These are phyloP conservation scores for Patiria pectinifera DNA, from an alignment of 53 echinoderm and acorn worm genomes.

Conservation along the genomic window DNA sequence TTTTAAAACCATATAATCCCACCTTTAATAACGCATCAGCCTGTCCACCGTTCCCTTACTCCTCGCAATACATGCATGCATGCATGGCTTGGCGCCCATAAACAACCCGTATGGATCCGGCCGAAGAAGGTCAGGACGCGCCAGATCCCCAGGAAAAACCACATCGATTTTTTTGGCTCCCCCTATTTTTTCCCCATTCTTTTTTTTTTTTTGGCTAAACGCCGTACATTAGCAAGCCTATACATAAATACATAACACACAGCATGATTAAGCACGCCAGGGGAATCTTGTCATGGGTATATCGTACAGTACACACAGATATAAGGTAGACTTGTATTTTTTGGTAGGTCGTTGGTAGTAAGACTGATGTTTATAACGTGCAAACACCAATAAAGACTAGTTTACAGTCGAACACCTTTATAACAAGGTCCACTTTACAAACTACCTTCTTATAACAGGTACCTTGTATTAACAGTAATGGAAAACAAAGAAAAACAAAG, in stretches of 20 bases:
- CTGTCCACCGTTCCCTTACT: neutral
- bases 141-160: conserved; percentile 28
- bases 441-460: too few relatives aligned
- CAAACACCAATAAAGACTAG: too few relatives aligned
- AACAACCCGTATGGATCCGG: neutral
- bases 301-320: neutral
- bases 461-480: too few relatives aligned
- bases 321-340: neutral
- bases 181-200: neutral
- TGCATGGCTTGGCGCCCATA: conserved; percentile 24
- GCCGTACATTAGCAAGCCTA: conserved; percentile 38
- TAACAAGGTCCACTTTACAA: too few relatives aligned
- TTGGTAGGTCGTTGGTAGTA: too few relatives aligned
- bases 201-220: conserved; percentile 19
- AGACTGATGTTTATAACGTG: too few relatives aligned
- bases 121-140: neutral
- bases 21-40: neutral
- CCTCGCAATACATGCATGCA: neutral
- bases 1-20: neutral
- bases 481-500: too few relatives aligned
- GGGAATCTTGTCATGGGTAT: neutral
- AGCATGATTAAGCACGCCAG: too few relatives aligned
- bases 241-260: conserved; percentile 53
- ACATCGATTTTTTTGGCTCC: conserved; percentile 25
- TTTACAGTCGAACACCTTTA: too few relatives aligned